Base-by-base conservation (phyloP, 92 coral and sea anemone species). In the Isaurus tuberculatus region DNA sequence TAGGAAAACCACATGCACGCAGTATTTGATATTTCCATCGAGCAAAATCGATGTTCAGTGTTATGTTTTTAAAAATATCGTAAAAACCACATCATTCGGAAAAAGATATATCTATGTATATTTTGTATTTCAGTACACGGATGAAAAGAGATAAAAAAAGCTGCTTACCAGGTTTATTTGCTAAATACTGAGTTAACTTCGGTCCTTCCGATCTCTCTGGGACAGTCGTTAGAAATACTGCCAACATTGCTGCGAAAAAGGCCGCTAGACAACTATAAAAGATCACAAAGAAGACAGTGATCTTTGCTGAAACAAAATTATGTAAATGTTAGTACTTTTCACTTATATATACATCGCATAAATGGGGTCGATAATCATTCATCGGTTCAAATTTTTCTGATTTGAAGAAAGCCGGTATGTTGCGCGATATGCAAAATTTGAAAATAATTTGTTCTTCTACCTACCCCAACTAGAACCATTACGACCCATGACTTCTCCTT, bases 181-280 rank as follows among this genome's bases (percentile, higher is more conserved):
- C 89, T 83, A 96, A 65, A 75, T 86, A 92, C 73, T 86, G 92
- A 1, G 94, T 94, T 74, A 90, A 86, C 86, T 96, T 96, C 51
- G 99, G 99, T 25, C 99, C 99, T 8, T 90, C 89, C 60, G 63
- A 58, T 66, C 60, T 89, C 19, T 85, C 93, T 34, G 99, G 99
- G 66, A 96, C 87, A 26, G 99, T 96, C 42, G 91, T 74, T 44
- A 96, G 70, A 86, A 94, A 94, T 70, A 87, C 90, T 9, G 94
- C 68, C 61, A 96, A 88, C 99, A 96, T 96, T 34, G 95, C 94
- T 72, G 98, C 99, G 70, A 96, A 94, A 88, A 96, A 96, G 17
- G 63, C 99, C 48, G 99, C 91, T 71, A 96, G 84, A 80, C 99
- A 96, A 73, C 90, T 80, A 79, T 96, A 96, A 89, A 92, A 96